Evolutionary conservation across 2,888 invertebrate species (phyloP).

Genomic region (Leptopilina syphax): DNA sequence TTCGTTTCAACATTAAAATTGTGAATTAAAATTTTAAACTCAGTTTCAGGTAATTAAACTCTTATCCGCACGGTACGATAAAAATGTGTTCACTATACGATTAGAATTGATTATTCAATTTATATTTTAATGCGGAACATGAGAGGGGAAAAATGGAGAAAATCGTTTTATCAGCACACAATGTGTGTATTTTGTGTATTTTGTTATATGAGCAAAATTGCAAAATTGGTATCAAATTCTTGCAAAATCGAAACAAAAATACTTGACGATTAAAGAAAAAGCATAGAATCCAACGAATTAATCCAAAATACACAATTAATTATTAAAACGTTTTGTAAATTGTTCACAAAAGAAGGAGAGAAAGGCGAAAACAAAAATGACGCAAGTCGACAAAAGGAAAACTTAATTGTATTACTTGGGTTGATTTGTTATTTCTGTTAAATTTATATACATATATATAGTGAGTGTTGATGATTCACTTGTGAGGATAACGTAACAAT

Average conservation of each 20-base stretch:
- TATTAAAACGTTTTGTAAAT: background rate
- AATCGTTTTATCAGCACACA: background rate
- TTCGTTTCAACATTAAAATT: background rate
- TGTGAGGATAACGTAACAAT: background rate
- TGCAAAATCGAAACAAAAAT: no score
- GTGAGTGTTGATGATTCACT: slow-evolving; percentile 40
- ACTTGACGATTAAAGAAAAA: no score
- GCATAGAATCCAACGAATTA: background rate
- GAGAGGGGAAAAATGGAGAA: no score
- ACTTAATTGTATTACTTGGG: slow-evolving; percentile 4
- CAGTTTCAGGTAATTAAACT: slow-evolving; percentile 11
- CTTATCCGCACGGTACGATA: background rate
- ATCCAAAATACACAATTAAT: no score
- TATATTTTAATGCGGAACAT: background rate
- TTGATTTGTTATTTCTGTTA: background rate
- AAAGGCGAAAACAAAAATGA: background rate
- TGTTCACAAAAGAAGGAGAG: background rate
- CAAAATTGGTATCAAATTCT: no score
- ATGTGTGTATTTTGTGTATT: no score
- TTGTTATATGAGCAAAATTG: no score
- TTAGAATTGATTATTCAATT: slow-evolving; percentile 25
- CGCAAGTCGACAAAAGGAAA: background rate
- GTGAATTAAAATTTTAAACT: background rate
- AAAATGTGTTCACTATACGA: background rate
- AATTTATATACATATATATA: background rate